Percentiles rank a stretch among this genome's conserved stretches.
Conservation (phyloP, 2,888 invertebrate species). For the Hirtodrosophila cameraria region DNA sequence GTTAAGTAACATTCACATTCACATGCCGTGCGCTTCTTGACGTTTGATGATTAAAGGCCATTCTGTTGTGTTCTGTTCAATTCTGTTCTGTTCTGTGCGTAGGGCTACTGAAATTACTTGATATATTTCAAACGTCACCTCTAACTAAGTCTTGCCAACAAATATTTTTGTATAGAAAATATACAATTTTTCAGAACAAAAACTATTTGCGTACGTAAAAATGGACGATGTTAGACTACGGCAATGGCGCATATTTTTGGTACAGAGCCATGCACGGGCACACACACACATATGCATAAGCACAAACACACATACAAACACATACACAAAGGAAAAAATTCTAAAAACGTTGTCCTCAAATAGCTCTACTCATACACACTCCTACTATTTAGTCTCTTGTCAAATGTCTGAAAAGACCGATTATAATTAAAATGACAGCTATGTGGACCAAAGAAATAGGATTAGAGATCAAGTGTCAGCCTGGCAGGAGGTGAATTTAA, state of each 20-base stretch:
- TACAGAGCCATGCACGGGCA: conserved; percentile 61
- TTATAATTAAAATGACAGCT: conserved; percentile 54
- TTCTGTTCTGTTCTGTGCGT: too few relatives aligned
- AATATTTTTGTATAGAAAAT: conserved; percentile 55
- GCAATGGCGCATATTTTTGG: conserved; percentile 67
- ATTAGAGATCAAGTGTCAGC: conserved; percentile 35
- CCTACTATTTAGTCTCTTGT: conserved; percentile 55
- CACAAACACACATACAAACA: conserved; percentile 4
- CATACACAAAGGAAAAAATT: conserved; percentile 49
- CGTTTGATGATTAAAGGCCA: conserved; percentile 46
- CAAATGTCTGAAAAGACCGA: conserved; percentile 53
- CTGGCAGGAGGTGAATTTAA: neutral
- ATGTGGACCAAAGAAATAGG: conserved; percentile 14
- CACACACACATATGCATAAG: conserved; percentile 27
- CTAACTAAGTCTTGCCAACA: conserved; percentile 64
- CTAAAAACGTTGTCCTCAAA: conserved; percentile 63
- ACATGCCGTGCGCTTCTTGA: conserved; percentile 40
- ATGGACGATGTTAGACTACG: conserved; percentile 66
- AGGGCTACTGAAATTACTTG: conserved; percentile 63
- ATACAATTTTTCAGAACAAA: conserved; percentile 68
- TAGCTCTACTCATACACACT: conserved; percentile 54
- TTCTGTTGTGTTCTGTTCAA: too few relatives aligned
- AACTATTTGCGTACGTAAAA: conserved; percentile 69
- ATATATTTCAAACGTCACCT: conserved; percentile 63
- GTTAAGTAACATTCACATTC: conserved; percentile 40